Evolutionary conservation across 1,140 invertebrate species (phyloP).

Genomic region (Hermatobates lingyangjiaoensis): DNA sequence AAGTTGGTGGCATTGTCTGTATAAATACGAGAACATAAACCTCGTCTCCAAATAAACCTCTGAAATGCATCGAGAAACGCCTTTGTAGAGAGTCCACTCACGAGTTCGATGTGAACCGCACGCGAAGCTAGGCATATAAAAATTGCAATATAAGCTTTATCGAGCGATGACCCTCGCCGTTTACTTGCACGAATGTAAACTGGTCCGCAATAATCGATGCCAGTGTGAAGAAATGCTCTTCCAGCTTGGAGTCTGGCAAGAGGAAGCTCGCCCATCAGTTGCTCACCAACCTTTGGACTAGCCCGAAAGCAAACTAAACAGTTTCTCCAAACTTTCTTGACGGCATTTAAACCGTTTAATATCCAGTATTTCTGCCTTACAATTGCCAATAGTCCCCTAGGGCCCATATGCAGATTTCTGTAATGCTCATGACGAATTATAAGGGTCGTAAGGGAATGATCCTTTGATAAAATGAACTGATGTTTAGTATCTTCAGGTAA

Average conservation of each 20-base stretch:
- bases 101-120: constrained; percentile 22
- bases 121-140: constrained; percentile 22
- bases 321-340: background rate
- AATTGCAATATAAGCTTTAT: constrained; percentile 21
- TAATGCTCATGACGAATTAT: constrained; percentile 17
- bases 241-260: background rate
- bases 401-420: constrained; percentile 17
- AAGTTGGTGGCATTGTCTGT: constrained; percentile 24
- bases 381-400: constrained; percentile 1
- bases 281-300: background rate
- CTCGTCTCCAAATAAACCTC: constrained; percentile 19
- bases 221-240: background rate
- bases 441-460: constrained; percentile 16
- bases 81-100: constrained; percentile 18
- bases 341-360: background rate
- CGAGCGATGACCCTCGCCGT: constrained; percentile 15
- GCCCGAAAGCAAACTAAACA: background rate
- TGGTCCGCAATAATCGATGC: constrained; percentile 11
- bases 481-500: constrained; percentile 16
- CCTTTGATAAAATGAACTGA: constrained; percentile 20
- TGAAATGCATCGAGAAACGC: constrained; percentile 19
- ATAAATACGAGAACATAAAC: constrained; percentile 17
- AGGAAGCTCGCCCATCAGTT: background rate
- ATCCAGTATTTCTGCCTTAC: background rate
- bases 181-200: constrained; percentile 10